Evolutionary conservation across 2,888 invertebrate genomes (phyloP), one percentile per base, ranked within the genome.

Genomic region (Harpagoxenus sublaevis): DNA sequence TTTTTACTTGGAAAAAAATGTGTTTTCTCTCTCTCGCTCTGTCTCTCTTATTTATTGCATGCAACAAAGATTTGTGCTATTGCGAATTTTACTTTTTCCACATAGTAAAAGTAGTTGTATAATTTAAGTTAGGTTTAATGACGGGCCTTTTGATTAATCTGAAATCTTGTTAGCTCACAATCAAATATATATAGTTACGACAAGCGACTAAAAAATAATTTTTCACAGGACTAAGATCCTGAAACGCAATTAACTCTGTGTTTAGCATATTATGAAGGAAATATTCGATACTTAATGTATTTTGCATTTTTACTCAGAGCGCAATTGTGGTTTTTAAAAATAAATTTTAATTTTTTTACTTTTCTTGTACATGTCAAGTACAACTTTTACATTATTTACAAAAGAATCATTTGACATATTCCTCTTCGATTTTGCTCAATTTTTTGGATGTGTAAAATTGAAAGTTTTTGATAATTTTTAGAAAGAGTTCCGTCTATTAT

Each of bases 1-100:
- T 92, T 91, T 92, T 87, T 92, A 91, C 91, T 90, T 89, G 86
- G 87, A 18, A 3, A 68, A 23, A 42, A 35, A 45, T 15, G 5
- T 62, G 45, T 28, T 23, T 6, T 62, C 62, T 10, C 4, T 35
- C 35, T 35, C 5, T 35, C 35, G 4, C 35, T 35, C 18, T 18
- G 1, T 39, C 39, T 48, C 3, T 48, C 48, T 51, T 18, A 15
- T 6, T 53, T 53, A n/a, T 53, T 53, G 2, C n/a, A n/a, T n/a
- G 18, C 8, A 2, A 18, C 10, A 2, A 53, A n/a, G 8, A n/a
- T 53, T 53, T 53, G 18, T n/a, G n/a, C 8, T 53, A 53, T 53
- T 53, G n/a, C 8, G 8, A 42, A 35, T 35, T 35, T 42, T 9
- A 42, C 12, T 45, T 45, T 45, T 12, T 12, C 45, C 12, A 45